Percentiles rank a stretch among this genome's conserved stretches.
Evolutionary conservation across 2,888 invertebrate species (phyloP).

Genomic region (Aricia artaxerxes): DNA sequence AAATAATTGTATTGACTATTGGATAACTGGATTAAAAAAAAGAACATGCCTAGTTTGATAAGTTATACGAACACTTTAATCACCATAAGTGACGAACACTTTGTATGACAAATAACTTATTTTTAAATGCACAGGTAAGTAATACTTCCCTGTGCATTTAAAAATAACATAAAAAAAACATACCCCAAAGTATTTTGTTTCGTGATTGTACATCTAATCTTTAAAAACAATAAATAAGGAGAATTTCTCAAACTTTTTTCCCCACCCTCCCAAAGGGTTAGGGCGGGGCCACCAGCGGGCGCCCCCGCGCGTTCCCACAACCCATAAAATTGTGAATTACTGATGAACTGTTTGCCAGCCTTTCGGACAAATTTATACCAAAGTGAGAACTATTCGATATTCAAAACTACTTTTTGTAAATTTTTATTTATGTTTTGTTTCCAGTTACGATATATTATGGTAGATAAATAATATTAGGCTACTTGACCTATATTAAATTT

Average conservation of each 20-base stretch:
- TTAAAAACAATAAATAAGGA: slow-evolving; percentile 36
- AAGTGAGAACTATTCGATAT: not conserved
- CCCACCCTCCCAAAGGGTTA: slow-evolving; percentile 61
- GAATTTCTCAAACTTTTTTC: slow-evolving; percentile 47
- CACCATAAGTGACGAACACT: no score
- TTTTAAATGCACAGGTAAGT: no score
- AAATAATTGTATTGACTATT: no score
- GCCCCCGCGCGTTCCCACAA: slow-evolving; percentile 65
- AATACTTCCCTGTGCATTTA: no score
- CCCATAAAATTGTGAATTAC: slow-evolving; percentile 81
- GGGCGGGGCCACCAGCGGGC: slow-evolving; percentile 67
- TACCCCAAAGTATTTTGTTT: not conserved
- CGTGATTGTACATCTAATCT: not conserved
- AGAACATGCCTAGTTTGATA: no score
- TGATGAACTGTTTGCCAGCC: slow-evolving; percentile 60
- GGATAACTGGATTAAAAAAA: no score
- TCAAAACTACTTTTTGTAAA: not conserved
- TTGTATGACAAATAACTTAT: no score
- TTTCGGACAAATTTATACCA: slow-evolving; percentile 12
- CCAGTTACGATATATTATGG: no score
- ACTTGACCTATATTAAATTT: no score
- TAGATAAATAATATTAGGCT: no score
- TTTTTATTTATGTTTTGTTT: not conserved
- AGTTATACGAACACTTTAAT: no score
- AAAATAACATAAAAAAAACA: not conserved